Percentiles rank a stretch among this genome's conserved stretches.
These are phyloP conservation scores for Galendromus occidentalis DNA, from an alignment of 1,140 invertebrate species.

Conservation along the genomic window DNA sequence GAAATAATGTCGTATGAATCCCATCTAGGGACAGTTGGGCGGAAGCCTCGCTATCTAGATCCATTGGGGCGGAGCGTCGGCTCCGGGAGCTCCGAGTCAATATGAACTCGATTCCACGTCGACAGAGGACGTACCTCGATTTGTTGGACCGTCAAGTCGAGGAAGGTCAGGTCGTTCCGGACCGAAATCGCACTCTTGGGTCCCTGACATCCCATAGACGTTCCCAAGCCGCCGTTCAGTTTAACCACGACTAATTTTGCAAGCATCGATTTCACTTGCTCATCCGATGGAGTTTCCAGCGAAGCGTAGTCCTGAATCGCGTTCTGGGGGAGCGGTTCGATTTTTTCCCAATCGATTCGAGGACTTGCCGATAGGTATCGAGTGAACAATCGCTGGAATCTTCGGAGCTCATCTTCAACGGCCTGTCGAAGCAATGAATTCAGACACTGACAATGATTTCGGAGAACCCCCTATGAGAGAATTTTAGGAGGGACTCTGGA, in stretches of 20 bases:
- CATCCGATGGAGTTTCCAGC: constrained; percentile 44
- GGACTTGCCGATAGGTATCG: constrained; percentile 64
- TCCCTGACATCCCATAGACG: constrained; percentile 97
- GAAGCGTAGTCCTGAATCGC: constrained; percentile 53
- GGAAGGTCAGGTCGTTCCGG: constrained; percentile 83
- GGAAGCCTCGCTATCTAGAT: no score
- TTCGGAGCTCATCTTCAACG: constrained; percentile 42
- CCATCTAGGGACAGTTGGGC: no score
- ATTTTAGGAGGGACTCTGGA: no score
- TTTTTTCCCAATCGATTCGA: constrained; percentile 73
- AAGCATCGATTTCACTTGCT: constrained; percentile 53
- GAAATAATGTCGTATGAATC: no score
- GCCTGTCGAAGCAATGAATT: constrained; percentile 20
- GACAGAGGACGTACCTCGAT: constrained; percentile 52
- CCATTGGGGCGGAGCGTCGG: no score
- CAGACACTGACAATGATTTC: constrained; percentile 10
- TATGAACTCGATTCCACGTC: neutral
- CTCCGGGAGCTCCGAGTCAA: no score
- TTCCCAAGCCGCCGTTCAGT: constrained; percentile 93
- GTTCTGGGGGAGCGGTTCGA: constrained; percentile 62
- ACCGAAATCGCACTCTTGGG: constrained; percentile 95
- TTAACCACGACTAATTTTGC: constrained; percentile 90
- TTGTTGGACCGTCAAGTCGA: constrained; percentile 95
- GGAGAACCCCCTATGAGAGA: no score
- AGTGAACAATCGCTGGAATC: constrained; percentile 62